Percentiles rank a stretch among this genome's conserved stretches.
Conservation (phyloP, 2,797 vertebrate genomes). For the Enteromius trimaculatus region DNA sequence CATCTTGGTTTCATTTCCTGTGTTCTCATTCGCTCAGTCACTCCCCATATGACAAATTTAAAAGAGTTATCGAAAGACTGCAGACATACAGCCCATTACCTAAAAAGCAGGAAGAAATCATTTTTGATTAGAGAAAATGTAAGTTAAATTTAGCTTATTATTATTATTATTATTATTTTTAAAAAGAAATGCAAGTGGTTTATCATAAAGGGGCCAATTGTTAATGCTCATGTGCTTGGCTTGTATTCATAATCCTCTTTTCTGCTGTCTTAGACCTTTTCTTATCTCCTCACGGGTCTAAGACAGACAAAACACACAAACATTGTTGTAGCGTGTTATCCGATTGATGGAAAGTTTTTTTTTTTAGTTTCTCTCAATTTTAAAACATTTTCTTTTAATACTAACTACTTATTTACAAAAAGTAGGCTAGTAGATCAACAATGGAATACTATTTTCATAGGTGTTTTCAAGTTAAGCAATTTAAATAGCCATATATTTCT, state of each 20-base stretch:
- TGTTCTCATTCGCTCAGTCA: conserved; percentile 17
- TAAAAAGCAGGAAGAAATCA: not conserved
- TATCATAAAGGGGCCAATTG: not conserved
- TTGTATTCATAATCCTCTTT: conserved; percentile 19
- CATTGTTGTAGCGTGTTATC: not conserved
- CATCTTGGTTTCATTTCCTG: conserved; percentile 46
- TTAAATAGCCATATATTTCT: conserved; percentile 18
- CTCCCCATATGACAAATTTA: conserved; percentile 19
- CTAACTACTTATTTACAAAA: not conserved
- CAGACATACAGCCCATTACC: not conserved
- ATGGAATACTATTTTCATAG: not conserved
- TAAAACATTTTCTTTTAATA: not conserved
- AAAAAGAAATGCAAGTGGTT: not conserved
- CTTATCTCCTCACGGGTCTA: not conserved
- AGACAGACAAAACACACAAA: conserved; percentile 17
- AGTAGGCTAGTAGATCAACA: not conserved
- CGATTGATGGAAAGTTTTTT: not conserved
- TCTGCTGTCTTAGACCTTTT: conserved; percentile 18
- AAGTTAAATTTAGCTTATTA: not conserved
- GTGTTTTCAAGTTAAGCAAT: not conserved
- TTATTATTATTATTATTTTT: not conserved
- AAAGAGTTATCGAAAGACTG: not conserved
- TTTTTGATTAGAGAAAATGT: not conserved
- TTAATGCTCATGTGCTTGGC: conserved; percentile 22
- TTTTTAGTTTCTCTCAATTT: not conserved